phyloP scores from a whole-genome alignment of 2,113 vertebrate species.

The Apus apus region DNA sequence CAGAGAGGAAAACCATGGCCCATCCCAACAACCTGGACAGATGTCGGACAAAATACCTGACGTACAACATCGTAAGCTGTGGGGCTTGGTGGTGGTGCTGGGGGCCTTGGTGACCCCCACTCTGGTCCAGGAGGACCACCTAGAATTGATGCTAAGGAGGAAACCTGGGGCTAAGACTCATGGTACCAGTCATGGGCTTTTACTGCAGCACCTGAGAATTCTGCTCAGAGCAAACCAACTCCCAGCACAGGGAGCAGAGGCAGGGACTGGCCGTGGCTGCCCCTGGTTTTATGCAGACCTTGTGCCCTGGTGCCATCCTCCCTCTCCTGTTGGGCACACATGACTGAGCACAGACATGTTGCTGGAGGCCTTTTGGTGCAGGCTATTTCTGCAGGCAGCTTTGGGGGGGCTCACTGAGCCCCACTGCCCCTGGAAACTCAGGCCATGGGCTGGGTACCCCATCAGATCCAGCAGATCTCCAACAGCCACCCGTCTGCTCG shows the following conservation, averaged over 20 bases:
- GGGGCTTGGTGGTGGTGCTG: background rate
- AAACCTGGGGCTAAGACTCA: background rate
- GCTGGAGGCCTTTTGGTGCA: background rate
- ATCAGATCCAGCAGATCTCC: background rate
- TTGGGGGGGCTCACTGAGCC: background rate
- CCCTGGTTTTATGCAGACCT: background rate
- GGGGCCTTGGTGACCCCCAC: fast-evolving
- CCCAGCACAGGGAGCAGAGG: background rate
- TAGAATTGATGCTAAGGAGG: background rate
- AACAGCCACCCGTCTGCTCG: background rate
- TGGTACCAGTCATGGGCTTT: background rate
- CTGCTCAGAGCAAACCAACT: background rate
- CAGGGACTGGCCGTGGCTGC: background rate
- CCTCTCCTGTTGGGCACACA: background rate
- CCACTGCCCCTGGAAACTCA: background rate
- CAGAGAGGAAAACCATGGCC: conserved; percentile 79
- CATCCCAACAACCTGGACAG: conserved; percentile 87
- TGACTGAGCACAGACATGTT: background rate
- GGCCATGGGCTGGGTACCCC: background rate
- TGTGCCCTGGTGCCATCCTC: background rate
- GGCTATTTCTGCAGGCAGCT: background rate
- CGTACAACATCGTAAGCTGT: conserved; percentile 82
- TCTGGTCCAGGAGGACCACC: background rate
- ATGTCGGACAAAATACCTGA: conserved; percentile 81
- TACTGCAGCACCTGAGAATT: background rate